Evolutionary conservation across 2,888 invertebrate genomes (phyloP), one percentile per base, ranked within the genome.

Genomic region (Lepidonotus clava): DNA sequence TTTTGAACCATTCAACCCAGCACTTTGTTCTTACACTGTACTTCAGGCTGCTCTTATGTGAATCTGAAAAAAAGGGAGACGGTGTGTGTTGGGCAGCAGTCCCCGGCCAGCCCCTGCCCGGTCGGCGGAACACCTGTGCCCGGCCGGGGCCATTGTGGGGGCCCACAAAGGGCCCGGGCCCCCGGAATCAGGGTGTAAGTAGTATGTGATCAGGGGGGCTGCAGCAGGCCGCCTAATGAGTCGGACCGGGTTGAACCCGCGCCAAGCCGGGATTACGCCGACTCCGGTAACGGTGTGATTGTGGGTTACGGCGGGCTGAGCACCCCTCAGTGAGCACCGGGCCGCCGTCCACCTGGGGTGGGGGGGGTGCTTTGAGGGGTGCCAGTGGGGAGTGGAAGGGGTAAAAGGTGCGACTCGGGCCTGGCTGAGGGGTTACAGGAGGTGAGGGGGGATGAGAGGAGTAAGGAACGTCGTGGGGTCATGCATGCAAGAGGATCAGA

Each of bases 161-260:
- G 40, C 28, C 14, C 32, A 51, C 46, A 80, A 41, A 80, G 51
- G 34, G 80, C 32, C 24, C 80, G 41, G 18, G 46, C 28, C 28
- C 24, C 18, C 46, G 76, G 28, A 80, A 80, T 80, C 80, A 51
- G 24, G 41, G n/a, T 40, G 38, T 80, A 46, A 80, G 80, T 80
- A 80, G 80, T 46, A 46, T 41, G 80, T 24, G 80, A 28, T 18
- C 5, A 28, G 46, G 24, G 28, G 46, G 80, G 21, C 51, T 41
- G 80, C 80, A 46, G 28, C 41, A 34, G 80, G 80, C 80, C 11
- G 5, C 71, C 36, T 71, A 71, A 71, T 71, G 71, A 38, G 36
- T 71, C 71, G 71, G 36, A 71, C 71, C 21, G 71, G 24, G 71
- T 38, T 71, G 71, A 71, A 71, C 71, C 71, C 71, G 71, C 14